Evolutionary conservation across 1,140 invertebrate genomes (phyloP).

Genomic region (Pseudomyrmex flavicornis): DNA sequence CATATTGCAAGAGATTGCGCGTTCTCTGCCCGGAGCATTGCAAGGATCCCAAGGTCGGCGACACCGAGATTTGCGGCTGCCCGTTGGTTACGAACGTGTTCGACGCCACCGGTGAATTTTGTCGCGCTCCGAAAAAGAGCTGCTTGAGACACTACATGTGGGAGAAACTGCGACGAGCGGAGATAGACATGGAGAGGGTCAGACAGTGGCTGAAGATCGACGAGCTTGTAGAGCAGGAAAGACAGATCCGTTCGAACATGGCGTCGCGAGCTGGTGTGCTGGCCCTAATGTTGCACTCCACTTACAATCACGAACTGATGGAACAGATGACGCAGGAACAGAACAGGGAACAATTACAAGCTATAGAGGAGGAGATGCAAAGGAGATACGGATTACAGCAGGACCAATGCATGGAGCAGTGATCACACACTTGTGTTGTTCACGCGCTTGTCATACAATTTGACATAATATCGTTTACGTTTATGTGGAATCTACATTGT

Average conservation of each 20-base stretch:
- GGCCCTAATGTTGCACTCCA: conserved; percentile 97
- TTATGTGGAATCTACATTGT: no score
- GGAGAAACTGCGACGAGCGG: conserved; percentile 97
- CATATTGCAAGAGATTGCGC: conserved; percentile 97
- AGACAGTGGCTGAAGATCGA: conserved; percentile 97
- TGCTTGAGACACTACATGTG: conserved; percentile 97
- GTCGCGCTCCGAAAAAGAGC: conserved; percentile 94
- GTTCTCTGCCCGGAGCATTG: conserved; percentile 99
- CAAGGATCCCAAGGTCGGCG: conserved; percentile 96
- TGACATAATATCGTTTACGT: neutral
- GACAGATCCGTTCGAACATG: conserved; percentile 94
- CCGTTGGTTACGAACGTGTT: conserved; percentile 94
- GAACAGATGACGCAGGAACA: conserved; percentile 87
- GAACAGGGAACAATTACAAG: conserved; percentile 81
- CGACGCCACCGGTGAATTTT: conserved; percentile 92
- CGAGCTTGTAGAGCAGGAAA: conserved; percentile 97
- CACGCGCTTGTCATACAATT: neutral
- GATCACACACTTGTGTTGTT: neutral
- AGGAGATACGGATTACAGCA: conserved; percentile 78
- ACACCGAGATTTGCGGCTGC: conserved; percentile 95
- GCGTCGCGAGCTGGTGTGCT: conserved; percentile 95
- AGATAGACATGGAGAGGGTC: conserved; percentile 92
- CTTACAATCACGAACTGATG: conserved; percentile 96
- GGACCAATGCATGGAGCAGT: conserved; percentile 66
- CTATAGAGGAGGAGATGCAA: conserved; percentile 83